Evolutionary conservation across 2,797 vertebrate genomes (phyloP), one percentile per base, ranked within the genome.

Genomic region (Dicrostonyx torquatus): DNA sequence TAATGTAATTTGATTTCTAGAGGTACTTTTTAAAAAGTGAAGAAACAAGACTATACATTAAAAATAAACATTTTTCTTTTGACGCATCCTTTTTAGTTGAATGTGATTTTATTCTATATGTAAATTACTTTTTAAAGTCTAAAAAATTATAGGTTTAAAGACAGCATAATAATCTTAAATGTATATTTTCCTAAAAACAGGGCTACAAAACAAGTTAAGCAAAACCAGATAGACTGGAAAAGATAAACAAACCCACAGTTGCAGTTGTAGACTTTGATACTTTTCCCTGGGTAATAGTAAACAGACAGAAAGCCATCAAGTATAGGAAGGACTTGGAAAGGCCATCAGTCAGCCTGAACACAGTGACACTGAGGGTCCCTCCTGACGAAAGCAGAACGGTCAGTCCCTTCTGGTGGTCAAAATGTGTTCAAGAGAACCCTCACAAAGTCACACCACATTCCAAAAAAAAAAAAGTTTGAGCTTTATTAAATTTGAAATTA

Each of bases 81-180:
- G 73, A 12, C 45, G 26, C 24, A 18, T 43, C 73, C 83, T 87
- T 94, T 77, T 83, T 50, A 79, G 75, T 60, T 80, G 66, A 83
- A 60, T 80, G 13, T 89, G 40, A 80, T 50, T 80, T 90, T 84
- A 53, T 58, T 77, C 62, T 70, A 26, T 80, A 53, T 76, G 87
- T 90, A 76, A 85, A 79, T 91, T 91, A 86, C 37, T 87, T 90
- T 55, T 76, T 82, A 90, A 80, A 58, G 31, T 77, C 62, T 73
- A 73, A 68, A 90, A 85, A 72, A 62, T 31, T 75, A 80, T 66
- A 34, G 58, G 45, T 68, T 66, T 79, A 82, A 96, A 86, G 68
- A 80, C 34, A 10, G 53, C 29, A 72, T 76, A 89, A 58, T 62
- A 73, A 76, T 86, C 75, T 72, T 92, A 86, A 86, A 92, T 80